Conservation (phyloP, 2,113 vertebrate species). For the Bubalus kerabau region DNA sequence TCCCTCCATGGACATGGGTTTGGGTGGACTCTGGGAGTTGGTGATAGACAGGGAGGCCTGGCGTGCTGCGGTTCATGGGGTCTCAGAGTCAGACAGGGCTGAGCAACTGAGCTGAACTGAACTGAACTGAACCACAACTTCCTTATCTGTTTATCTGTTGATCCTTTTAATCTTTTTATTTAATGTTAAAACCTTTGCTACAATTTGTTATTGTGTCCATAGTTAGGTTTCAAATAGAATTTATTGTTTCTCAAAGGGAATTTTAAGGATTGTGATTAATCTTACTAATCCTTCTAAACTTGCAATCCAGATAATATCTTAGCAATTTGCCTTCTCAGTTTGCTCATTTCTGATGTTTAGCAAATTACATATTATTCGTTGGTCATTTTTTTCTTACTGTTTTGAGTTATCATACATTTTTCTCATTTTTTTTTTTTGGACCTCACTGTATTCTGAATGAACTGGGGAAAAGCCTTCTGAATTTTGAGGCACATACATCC, state of each 20-base stretch:
- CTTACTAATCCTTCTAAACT: neutral
- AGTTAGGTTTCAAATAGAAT: neutral
- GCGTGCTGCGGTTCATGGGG: neutral
- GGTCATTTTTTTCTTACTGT: neutral
- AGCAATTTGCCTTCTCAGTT: neutral
- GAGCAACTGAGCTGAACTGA: neutral
- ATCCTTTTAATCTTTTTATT: neutral
- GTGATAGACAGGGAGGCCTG: neutral
- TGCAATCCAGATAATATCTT: neutral
- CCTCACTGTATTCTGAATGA: neutral
- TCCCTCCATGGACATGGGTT: neutral
- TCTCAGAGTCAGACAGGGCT: accelerated
- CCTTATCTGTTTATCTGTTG: neutral
- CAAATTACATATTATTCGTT: neutral
- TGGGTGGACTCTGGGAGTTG: neutral
- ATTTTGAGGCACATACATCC: neutral
- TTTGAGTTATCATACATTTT: neutral
- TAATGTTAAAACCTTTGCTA: neutral
- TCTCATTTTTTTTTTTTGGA: neutral
- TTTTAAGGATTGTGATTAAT: neutral
- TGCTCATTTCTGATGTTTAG: neutral
- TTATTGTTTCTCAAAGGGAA: neutral
- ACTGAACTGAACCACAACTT: neutral
- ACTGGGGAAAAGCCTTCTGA: neutral
- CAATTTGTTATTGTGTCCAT: neutral